Percentiles rank a stretch among this genome's conserved stretches.
These are phyloP conservation scores for Anoplophora glabripennis DNA, from an alignment of 1,140 invertebrate genomes.

Conservation along the genomic window DNA sequence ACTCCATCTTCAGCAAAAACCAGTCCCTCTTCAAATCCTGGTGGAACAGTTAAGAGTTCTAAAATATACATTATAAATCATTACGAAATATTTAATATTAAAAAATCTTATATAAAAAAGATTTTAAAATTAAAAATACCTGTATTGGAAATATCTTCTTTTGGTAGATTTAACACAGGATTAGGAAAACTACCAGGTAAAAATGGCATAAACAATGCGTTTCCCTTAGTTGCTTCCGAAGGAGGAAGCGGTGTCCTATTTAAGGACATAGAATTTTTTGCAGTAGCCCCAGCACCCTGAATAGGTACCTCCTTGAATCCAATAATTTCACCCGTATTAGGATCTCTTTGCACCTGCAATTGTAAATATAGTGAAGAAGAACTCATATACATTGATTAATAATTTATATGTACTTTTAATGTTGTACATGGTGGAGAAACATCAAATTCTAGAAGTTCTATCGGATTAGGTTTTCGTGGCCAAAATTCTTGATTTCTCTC, in stretches of 20 bases:
- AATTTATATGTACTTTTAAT: conserved; percentile 46
- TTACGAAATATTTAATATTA: too few relatives aligned
- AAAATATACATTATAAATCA: conserved; percentile 21
- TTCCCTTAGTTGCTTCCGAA: conserved; percentile 63
- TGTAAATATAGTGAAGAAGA: background rate
- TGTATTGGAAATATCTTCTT: conserved; percentile 9
- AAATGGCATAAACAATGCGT: conserved; percentile 71
- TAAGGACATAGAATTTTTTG: conserved; percentile 75
- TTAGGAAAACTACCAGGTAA: conserved; percentile 77
- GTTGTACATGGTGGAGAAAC: conserved; percentile 53
- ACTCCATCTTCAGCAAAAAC: conserved; percentile 54
- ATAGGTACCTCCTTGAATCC: conserved; percentile 67
- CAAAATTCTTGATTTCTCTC: conserved; percentile 59
- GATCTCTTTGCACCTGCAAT: conserved; percentile 62
- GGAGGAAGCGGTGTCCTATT: conserved; percentile 60
- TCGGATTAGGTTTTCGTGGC: conserved; percentile 52
- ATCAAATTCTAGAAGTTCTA: conserved; percentile 54
- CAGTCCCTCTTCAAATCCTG: conserved; percentile 61
- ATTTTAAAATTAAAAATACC: too few relatives aligned
- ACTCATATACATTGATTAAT: background rate
- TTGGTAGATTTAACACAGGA: conserved; percentile 40
- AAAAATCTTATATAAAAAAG: too few relatives aligned
- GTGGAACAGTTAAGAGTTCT: conserved; percentile 62
- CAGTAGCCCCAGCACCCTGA: conserved; percentile 60
- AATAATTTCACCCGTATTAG: conserved; percentile 65